These are phyloP conservation scores for Sitophilus oryzae DNA, from an alignment of 1,140 invertebrate species.

Conservation along the genomic window DNA sequence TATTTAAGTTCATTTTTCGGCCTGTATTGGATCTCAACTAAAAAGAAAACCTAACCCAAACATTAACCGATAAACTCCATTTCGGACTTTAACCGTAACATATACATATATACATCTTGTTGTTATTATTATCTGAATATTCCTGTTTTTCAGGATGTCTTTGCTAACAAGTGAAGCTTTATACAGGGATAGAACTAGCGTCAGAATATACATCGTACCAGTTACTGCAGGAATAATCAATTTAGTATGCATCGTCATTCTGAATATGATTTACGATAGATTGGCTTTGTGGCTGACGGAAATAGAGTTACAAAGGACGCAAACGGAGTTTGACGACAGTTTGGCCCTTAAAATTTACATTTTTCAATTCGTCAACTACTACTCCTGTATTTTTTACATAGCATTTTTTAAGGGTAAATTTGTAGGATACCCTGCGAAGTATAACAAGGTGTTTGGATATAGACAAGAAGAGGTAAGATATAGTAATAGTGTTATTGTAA, in stretches of 20 bases:
- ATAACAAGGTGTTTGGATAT: constrained; percentile 63
- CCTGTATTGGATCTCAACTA: too few species aligned
- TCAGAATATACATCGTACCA: constrained; percentile 59
- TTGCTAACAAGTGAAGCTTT: constrained; percentile 57
- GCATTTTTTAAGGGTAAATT: constrained; percentile 81
- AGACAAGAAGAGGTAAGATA: constrained; percentile 63
- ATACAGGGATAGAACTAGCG: constrained; percentile 47
- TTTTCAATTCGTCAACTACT: constrained; percentile 85
- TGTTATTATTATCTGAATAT: too few species aligned
- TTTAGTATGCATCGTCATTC: constrained; percentile 52
- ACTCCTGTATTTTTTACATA: constrained; percentile 81
- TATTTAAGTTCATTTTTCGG: too few species aligned
- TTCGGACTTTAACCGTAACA: too few species aligned
- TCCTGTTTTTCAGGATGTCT: too few species aligned
- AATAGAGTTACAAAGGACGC: constrained; percentile 77
- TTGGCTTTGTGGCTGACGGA: constrained; percentile 56
- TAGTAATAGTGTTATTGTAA: constrained; percentile 9
- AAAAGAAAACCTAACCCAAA: too few species aligned
- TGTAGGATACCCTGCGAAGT: constrained; percentile 70
- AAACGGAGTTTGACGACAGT: constrained; percentile 80
- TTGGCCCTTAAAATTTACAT: constrained; percentile 80
- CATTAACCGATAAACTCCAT: too few species aligned
- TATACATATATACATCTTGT: too few species aligned
- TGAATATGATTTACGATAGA: constrained; percentile 50
- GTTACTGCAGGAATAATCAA: constrained; percentile 67